Conservation (phyloP, 2,113 vertebrate species). For the Oceanodroma tethys region DNA sequence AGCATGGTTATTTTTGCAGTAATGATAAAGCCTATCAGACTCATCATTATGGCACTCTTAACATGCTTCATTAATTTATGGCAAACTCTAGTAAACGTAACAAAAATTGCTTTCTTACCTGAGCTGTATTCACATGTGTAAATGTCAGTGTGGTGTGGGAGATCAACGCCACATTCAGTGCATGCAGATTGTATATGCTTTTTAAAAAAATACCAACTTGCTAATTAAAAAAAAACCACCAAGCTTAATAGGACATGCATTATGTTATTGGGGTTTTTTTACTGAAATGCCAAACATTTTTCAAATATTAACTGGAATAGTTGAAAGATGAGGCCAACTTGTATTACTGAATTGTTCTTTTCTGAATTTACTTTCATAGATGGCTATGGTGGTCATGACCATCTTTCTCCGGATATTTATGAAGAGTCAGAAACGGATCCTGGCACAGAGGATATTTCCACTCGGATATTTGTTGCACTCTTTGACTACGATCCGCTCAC, state of each 20-base stretch:
- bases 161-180: not conserved
- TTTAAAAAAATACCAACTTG: not conserved
- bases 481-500: conserved; percentile 95
- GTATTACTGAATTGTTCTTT: not conserved
- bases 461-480: conserved; percentile 91
- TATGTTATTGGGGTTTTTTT: not conserved
- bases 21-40: not conserved
- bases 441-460: conserved; percentile 78
- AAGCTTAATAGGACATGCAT: not conserved
- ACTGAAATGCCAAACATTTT: not conserved
- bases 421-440: conserved; percentile 87
- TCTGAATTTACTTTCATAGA: conserved; percentile 71
- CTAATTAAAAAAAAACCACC: not conserved
- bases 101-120: not conserved
- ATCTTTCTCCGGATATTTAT: conserved; percentile 84
- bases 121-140: not conserved
- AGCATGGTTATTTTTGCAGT: not conserved
- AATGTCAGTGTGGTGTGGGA: not conserved
- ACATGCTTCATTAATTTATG: not conserved
- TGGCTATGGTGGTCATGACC: conserved; percentile 80
- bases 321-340: not conserved
- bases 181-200: not conserved
- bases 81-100: not conserved
- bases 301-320: not conserved
- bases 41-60: not conserved